Percentiles rank a stretch among this genome's conserved stretches.
phyloP scores from a whole-genome alignment of 2,888 invertebrate species.

The Dryobotodes eremita region DNA sequence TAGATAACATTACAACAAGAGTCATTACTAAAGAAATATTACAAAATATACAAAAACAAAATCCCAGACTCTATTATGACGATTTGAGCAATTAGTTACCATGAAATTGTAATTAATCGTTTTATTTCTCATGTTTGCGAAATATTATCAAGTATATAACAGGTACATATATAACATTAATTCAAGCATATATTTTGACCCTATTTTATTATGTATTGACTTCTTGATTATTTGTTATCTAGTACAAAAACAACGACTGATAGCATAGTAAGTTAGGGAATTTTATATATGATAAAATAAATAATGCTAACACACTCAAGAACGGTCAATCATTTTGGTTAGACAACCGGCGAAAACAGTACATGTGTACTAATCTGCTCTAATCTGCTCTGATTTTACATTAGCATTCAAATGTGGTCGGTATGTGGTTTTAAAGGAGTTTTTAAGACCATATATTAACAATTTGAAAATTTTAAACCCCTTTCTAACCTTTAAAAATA shows the following conservation, averaged over 20 bases:
- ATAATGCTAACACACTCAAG: background rate
- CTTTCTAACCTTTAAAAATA: background rate
- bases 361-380: background rate
- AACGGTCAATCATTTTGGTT: background rate
- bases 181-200: background rate
- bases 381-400: background rate
- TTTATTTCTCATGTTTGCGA: background rate
- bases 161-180: background rate
- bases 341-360: background rate
- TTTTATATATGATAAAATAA: background rate
- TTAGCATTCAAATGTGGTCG: background rate
- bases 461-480: too few relatives aligned
- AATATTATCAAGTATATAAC: background rate
- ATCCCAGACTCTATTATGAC: background rate
- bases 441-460: background rate
- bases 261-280: background rate
- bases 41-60: background rate
- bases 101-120: background rate
- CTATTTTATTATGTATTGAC: background rate
- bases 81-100: conserved; percentile 12
- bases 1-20: background rate
- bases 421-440: too few relatives aligned
- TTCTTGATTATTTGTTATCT: conserved; percentile 18
- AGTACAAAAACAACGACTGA: background rate
- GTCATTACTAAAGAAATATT: background rate